Conservation (phyloP, 2,113 vertebrate species). For the Myotis brandtii region DNA sequence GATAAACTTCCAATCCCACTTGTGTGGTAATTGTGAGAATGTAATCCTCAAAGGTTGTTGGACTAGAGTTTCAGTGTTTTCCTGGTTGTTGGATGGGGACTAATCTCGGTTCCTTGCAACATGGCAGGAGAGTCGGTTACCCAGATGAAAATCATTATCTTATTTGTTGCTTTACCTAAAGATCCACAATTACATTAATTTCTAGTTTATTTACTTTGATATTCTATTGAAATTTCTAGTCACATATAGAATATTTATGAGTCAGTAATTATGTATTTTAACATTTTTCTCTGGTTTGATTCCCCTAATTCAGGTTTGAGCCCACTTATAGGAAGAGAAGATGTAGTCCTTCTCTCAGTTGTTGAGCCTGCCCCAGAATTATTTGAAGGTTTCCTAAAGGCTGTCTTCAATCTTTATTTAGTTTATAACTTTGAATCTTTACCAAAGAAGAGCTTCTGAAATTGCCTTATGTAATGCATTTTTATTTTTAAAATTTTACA, state of each 20-base stretch:
- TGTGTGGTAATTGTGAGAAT: background rate
- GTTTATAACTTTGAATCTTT: slow-evolving; percentile 30
- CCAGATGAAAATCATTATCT: background rate
- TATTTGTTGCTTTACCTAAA: background rate
- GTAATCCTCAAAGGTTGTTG: background rate
- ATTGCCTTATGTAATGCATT: slow-evolving; percentile 31
- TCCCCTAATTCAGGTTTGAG: background rate
- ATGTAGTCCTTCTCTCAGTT: background rate
- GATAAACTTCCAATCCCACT: background rate
- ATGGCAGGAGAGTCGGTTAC: background rate
- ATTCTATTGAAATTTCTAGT: background rate
- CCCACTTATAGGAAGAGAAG: background rate
- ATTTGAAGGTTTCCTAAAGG: background rate
- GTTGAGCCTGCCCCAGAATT: background rate
- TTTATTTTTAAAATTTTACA: slow-evolving; percentile 1
- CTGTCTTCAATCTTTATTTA: slow-evolving; percentile 31
- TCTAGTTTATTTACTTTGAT: background rate
- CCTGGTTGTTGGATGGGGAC: background rate
- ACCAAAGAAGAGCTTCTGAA: slow-evolving; percentile 2
- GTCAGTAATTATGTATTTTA: background rate
- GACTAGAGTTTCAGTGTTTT: background rate
- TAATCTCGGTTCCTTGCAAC: background rate
- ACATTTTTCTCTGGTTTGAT: background rate
- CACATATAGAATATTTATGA: background rate
- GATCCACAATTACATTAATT: background rate